phyloP scores from a whole-genome alignment of 2,797 vertebrate genomes.

The Spinus pinus region DNA sequence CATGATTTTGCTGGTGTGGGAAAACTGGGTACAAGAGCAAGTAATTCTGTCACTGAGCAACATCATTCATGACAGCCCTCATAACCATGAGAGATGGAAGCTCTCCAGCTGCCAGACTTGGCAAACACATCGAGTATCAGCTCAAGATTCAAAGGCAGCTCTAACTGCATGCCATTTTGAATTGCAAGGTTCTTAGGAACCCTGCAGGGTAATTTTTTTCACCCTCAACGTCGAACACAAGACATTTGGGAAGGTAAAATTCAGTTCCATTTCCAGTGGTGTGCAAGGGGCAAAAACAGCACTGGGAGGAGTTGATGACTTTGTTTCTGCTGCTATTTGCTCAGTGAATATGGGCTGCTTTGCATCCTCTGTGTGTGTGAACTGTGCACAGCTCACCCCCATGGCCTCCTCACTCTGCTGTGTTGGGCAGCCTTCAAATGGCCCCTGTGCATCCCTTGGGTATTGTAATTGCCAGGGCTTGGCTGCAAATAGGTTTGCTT shows the following conservation, averaged over 20 bases:
- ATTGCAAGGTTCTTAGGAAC: not conserved
- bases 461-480: not conserved
- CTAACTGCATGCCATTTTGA: not conserved
- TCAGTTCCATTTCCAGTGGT: not conserved
- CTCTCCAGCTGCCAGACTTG: not conserved
- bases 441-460: not conserved
- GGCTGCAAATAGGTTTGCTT: not conserved
- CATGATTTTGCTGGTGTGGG: not conserved
- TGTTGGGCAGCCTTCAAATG: fast-evolving
- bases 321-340: not conserved
- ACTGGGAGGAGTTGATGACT: not conserved
- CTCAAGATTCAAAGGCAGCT: not conserved
- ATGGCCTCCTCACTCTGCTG: not conserved
- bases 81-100: not conserved
- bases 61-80: not conserved
- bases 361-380: fast-evolving
- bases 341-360: not conserved
- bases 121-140: fast-evolving
- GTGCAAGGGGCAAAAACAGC: not conserved
- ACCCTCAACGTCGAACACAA: not conserved
- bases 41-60: not conserved
- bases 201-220: not conserved
- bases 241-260: not conserved
- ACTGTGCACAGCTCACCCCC: not conserved
- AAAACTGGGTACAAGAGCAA: not conserved